Evolutionary conservation across 2,113 vertebrate genomes (phyloP).

Genomic region (Grammomys dolichurus): DNA sequence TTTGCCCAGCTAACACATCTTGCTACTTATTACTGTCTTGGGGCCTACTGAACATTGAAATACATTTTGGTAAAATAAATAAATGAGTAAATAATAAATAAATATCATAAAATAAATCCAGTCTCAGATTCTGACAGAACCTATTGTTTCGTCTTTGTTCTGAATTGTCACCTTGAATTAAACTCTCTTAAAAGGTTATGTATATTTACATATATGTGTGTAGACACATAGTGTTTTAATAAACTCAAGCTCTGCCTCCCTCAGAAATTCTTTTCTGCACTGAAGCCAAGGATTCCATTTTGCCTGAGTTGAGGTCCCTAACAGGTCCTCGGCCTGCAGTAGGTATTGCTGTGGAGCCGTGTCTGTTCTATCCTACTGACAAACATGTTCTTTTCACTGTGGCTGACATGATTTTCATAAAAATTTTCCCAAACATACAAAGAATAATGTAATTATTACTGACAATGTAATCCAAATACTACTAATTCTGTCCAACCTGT

Average conservation of each 20-base stretch:
- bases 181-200: background rate
- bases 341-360: no score
- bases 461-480: constrained; percentile 22
- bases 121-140: background rate
- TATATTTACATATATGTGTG: background rate
- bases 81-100: background rate
- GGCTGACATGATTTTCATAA: background rate
- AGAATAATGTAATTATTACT: constrained; percentile 37
- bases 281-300: background rate
- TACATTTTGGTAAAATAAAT: background rate
- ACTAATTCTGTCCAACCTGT: constrained; percentile 85
- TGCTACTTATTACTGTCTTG: background rate
- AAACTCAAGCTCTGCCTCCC: background rate
- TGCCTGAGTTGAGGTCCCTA: background rate
- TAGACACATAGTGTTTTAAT: background rate
- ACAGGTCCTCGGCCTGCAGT: background rate
- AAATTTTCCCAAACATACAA: constrained; percentile 7
- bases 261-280: background rate
- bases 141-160: background rate
- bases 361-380: background rate
- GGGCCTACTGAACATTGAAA: background rate
- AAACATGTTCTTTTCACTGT: constrained; percentile 15
- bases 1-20: background rate
- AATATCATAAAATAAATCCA: background rate
- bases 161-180: background rate